Conservation (phyloP, 2,113 vertebrate species). For the Pao palembangensis region DNA sequence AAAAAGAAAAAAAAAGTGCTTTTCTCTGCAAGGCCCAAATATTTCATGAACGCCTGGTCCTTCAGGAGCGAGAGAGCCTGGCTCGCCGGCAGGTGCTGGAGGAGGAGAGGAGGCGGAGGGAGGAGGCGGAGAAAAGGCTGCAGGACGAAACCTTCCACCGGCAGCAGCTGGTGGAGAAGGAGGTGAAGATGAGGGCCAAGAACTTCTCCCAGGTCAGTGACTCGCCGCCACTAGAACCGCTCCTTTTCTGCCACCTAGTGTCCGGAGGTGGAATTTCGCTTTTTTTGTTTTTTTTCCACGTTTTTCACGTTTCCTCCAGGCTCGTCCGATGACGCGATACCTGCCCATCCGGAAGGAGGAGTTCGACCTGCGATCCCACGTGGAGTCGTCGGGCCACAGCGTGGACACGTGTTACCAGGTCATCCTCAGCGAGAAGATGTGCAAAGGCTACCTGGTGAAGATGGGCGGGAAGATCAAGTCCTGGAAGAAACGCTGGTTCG, state of each 20-base stretch:
- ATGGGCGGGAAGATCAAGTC: conserved; percentile 99
- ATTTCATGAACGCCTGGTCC: conserved; percentile 28
- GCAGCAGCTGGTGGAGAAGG: conserved; percentile 91
- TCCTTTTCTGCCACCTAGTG: background rate
- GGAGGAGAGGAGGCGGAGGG: conserved; percentile 86
- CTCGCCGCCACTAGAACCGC: too few relatives aligned
- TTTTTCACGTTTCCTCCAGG: conserved; percentile 66
- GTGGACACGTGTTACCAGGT: conserved; percentile 92
- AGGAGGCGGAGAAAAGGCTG: conserved; percentile 85
- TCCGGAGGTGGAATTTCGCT: background rate
- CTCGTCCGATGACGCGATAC: conserved; percentile 93
- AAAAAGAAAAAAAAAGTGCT: background rate
- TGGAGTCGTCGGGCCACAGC: conserved; percentile 89
- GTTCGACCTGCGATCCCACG: conserved; percentile 90
- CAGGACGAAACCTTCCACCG: conserved; percentile 85
- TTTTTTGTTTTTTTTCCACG: too few relatives aligned
- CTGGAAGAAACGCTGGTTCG: conserved; percentile 99
- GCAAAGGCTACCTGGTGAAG: conserved; percentile 94
- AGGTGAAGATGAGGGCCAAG: conserved; percentile 93
- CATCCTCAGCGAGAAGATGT: conserved; percentile 92
- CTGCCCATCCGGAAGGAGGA: conserved; percentile 95
- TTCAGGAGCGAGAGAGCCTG: conserved; percentile 87
- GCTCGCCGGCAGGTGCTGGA: conserved; percentile 86
- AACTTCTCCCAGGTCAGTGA: conserved; percentile 89
- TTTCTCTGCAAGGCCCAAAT: conserved; percentile 3